Percentiles rank a stretch among this genome's conserved stretches.
Conservation (phyloP, 2,888 invertebrate genomes). For the Helleia helle region DNA sequence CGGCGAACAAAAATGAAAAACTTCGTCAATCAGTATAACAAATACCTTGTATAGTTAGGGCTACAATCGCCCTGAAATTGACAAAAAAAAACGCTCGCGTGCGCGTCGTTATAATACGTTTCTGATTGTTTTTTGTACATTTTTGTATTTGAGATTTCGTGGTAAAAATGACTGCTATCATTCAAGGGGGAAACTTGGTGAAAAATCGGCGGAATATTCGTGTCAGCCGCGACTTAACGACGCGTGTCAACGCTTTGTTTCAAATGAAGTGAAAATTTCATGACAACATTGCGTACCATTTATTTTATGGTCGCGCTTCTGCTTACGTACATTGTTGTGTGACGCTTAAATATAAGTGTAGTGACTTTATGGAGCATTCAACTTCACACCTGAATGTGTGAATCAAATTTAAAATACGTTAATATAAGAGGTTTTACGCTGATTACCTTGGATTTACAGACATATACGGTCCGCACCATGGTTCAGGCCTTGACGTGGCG, state of each 20-base stretch:
- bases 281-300: constrained; percentile 1
- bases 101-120: constrained; percentile 33
- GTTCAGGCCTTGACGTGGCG: no score
- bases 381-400: no score
- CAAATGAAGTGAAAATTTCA: constrained; percentile 16
- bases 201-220: constrained; percentile 24
- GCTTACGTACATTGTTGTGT: neutral
- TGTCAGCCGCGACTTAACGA: constrained; percentile 39
- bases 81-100: constrained; percentile 30
- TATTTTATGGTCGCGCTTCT: neutral
- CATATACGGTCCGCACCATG: no score
- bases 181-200: constrained; percentile 30
- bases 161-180: constrained; percentile 47
- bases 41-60: constrained; percentile 17
- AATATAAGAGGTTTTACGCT: no score
- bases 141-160: constrained; percentile 17
- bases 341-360: no score
- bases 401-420: no score
- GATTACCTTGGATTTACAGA: no score
- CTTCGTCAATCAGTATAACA: constrained; percentile 25
- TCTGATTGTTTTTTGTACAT: constrained; percentile 29
- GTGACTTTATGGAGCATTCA: no score
- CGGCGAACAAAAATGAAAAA: constrained; percentile 20
- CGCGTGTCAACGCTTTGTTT: constrained; percentile 42
- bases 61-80: constrained; percentile 22